A percentile compares a stretch with the other conserved stretches of the same genome.
Conservation (phyloP, 2,113 vertebrate genomes). For the Phalacrocorax aristotelis region DNA sequence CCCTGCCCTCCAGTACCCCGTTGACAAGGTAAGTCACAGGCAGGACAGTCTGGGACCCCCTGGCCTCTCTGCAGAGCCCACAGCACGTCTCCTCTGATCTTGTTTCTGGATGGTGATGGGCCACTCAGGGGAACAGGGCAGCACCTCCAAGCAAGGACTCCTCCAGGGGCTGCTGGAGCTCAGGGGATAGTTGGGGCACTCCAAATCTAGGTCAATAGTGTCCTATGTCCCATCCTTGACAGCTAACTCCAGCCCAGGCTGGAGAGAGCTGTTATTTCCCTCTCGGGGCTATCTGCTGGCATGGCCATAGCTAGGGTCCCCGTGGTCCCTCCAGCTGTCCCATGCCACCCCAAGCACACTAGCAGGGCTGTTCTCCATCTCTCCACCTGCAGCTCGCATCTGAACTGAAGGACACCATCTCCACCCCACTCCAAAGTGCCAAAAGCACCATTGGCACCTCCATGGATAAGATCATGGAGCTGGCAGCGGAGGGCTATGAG, state of each 20-base stretch:
- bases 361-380: neutral
- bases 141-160: neutral
- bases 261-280: neutral
- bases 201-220: neutral
- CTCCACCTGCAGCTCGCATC: conserved; percentile 69
- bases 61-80: neutral
- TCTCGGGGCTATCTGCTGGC: neutral
- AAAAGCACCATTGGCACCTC: conserved; percentile 72
- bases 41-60: neutral
- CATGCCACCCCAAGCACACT: neutral
- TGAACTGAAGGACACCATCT: conserved; percentile 75
- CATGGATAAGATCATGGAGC: conserved; percentile 68
- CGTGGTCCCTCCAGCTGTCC: neutral
- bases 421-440: conserved; percentile 69
- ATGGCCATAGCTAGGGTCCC: neutral
- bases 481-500: conserved; percentile 58
- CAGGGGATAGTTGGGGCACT: rapidly evolving
- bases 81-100: neutral
- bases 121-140: neutral
- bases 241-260: neutral
- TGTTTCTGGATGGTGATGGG: neutral
- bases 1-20: conserved; percentile 78
- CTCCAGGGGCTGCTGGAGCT: neutral
- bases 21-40: conserved; percentile 72
- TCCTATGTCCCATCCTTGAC: neutral